Evolutionary conservation across 2,888 invertebrate species (phyloP), one percentile per base, ranked within the genome.

Genomic region (Noctua fimbriata): DNA sequence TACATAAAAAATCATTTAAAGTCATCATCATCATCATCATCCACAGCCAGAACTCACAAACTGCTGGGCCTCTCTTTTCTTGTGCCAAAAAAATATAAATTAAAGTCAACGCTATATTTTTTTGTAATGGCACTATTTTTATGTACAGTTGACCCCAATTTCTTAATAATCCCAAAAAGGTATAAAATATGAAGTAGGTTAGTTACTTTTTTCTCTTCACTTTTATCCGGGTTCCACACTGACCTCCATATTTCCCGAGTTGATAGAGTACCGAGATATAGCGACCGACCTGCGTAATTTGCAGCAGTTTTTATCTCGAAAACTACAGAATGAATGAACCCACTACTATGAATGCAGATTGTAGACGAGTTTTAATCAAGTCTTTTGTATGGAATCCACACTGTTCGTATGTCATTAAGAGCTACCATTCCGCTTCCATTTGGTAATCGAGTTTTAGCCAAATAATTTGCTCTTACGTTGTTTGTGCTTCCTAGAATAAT

Each of bases 291-390:
- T 49, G 67, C 9, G 47, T 72, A 60, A 76, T 83, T 74, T 73
- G 65, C 58, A 86, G 36, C 67, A 65, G 65, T 83, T 83, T 74
- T 85, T 76, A 73, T 86, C 41, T 76, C 67, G 55, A 72, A 78
- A 73, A 69, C 72, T 73, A 75, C 82, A 63, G 73, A 83, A 86
- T 85, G 63, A 78, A 78, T 78, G 70, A 60, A 78, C 24, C 58
- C 65, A 58, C 71, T 78, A 70, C 83, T 52, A 65, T 67, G 73
- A 80, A 80, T 84, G 73, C 76, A 79, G 73, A 79, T 76, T 73
- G 65, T 70, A 44, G 71, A 69, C 47, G 44, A 75, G 78, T 77
- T 79, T 87, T 87, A 87, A 85, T 87, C 71, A 87, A 80, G 75
- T 66, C 76, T 82, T 80, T 87, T 85, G 76, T 80, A 18, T 76